Percentiles rank a stretch among this genome's conserved stretches.
These are phyloP conservation scores for Tragopan temminckii DNA, from an alignment of 2,797 vertebrate species.

Conservation along the genomic window DNA sequence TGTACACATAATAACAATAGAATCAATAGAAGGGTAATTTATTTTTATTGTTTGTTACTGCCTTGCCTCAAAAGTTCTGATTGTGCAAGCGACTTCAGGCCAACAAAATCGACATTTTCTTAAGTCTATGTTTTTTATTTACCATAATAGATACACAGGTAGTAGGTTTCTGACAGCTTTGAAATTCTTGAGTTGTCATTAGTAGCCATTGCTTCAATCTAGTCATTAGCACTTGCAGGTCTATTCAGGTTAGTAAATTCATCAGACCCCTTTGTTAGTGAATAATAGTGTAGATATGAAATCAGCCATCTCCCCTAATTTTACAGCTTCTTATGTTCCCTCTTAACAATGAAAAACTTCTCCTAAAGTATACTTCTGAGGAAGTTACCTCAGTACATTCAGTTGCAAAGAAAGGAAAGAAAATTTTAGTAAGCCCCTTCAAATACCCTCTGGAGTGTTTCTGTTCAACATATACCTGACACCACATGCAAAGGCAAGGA, in stretches of 20 bases:
- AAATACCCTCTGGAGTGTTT: background rate
- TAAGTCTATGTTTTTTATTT: conserved; percentile 5
- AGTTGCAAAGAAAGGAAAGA: background rate
- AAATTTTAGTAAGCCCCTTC: background rate
- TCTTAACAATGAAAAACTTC: background rate
- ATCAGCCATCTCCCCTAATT: background rate
- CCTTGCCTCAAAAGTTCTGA: background rate
- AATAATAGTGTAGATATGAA: background rate
- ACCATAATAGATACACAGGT: background rate
- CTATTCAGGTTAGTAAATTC: background rate
- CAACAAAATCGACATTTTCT: background rate
- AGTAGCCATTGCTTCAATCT: background rate
- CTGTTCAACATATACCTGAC: background rate
- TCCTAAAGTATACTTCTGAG: background rate
- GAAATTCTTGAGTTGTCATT: background rate
- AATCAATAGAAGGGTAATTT: background rate
- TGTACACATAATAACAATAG: background rate
- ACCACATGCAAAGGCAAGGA: background rate
- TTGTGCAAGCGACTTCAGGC: background rate
- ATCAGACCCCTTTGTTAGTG: background rate
- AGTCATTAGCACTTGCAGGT: background rate
- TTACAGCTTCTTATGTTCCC: background rate
- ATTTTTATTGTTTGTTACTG: background rate
- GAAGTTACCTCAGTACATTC: background rate
- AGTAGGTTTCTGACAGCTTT: conserved; percentile 1